These are phyloP conservation scores for Nettapus auritus DNA, from an alignment of 2,113 vertebrate genomes.

Conservation along the genomic window DNA sequence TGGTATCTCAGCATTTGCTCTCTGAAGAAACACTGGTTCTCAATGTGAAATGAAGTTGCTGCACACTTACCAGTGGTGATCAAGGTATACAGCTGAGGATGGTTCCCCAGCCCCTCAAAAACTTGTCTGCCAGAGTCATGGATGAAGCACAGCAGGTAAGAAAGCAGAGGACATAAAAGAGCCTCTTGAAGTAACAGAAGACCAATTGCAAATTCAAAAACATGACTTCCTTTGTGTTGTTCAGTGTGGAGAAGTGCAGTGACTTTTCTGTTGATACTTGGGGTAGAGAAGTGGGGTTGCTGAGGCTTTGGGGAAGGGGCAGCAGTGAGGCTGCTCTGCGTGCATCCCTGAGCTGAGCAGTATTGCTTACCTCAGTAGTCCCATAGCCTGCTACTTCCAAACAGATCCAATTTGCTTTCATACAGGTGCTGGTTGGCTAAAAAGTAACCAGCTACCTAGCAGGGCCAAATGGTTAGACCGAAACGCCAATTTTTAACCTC, in stretches of 20 bases:
- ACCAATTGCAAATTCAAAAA: neutral
- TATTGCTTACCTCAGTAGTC: neutral
- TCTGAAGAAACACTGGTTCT: neutral
- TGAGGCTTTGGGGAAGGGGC: neutral
- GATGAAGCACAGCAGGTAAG: neutral
- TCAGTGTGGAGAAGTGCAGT: neutral
- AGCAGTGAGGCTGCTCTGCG: neutral
- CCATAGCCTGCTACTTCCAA: neutral
- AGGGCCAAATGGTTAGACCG: neutral
- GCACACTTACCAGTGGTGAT: neutral
- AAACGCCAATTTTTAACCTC: slow-evolving; percentile 15
- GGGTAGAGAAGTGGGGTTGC: neutral
- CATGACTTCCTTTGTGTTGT: neutral
- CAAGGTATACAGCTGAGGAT: neutral
- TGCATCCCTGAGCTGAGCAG: neutral
- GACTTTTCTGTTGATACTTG: neutral
- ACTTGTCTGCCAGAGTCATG: neutral
- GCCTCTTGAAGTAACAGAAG: neutral
- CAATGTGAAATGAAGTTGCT: neutral
- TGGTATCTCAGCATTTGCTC: neutral
- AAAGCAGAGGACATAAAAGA: neutral
- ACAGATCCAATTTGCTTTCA: neutral
- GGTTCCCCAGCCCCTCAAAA: neutral
- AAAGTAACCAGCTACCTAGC: neutral
- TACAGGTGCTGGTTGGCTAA: neutral